Percentiles rank a stretch among this genome's conserved stretches.
These are phyloP conservation scores for Clarias batrachus DNA, from an alignment of 2,113 vertebrate genomes.

Conservation along the genomic window DNA sequence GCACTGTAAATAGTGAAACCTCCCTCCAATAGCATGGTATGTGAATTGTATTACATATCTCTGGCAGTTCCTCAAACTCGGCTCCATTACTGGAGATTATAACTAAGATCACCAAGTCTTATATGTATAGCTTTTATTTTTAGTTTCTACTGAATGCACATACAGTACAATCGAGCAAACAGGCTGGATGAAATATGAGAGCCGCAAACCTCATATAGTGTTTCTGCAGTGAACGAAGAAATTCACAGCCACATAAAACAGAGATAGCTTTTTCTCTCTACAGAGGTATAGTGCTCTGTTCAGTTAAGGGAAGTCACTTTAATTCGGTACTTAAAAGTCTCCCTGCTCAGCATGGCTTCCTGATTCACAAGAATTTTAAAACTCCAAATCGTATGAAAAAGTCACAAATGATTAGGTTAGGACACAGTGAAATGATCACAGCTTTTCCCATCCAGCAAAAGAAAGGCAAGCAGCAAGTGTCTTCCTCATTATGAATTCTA, in stretches of 20 bases:
- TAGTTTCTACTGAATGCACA: background rate
- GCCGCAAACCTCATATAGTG: background rate
- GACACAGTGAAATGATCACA: conserved; percentile 24
- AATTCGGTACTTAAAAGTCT: conserved; percentile 25
- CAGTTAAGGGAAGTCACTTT: background rate
- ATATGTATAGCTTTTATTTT: background rate
- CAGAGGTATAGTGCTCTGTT: background rate
- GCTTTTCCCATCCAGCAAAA: background rate
- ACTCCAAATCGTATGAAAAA: background rate
- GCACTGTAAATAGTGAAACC: background rate
- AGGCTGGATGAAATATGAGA: background rate
- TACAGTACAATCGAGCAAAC: background rate
- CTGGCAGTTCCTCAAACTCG: background rate
- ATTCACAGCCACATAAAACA: background rate
- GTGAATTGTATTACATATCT: background rate
- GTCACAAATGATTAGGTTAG: background rate
- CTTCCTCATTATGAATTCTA: conserved; percentile 14
- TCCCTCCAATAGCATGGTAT: background rate
- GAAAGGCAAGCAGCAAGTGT: conserved; percentile 5
- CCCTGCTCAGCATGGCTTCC: background rate
- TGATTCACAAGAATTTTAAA: background rate
- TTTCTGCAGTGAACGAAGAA: background rate
- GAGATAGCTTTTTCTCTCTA: background rate
- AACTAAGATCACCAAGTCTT: background rate
- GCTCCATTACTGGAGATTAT: background rate